phyloP scores from a whole-genome alignment of 2,113 vertebrate species.

The Ceyx melanurus region DNA sequence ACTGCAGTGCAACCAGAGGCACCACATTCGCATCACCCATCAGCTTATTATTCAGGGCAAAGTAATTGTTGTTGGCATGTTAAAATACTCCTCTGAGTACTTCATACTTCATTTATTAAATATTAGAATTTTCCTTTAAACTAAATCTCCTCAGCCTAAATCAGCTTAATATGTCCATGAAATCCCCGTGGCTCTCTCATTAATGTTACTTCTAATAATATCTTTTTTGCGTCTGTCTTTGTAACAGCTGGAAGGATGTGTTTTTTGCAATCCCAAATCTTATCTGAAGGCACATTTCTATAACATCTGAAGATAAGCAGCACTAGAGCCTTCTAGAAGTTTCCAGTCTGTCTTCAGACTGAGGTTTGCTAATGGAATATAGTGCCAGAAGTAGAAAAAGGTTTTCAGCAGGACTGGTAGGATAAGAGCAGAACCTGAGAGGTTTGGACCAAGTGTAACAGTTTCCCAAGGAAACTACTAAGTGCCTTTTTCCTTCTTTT shows the following conservation, averaged over 20 bases:
- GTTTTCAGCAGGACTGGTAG: background rate
- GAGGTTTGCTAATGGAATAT: background rate
- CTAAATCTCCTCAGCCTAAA: background rate
- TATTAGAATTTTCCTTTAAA: background rate
- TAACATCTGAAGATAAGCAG: background rate
- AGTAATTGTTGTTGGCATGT: background rate
- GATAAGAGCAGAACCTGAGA: background rate
- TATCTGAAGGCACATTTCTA: background rate
- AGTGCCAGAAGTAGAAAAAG: background rate
- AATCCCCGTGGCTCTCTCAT: background rate
- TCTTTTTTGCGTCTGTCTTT: background rate
- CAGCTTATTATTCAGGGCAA: conserved; percentile 4
- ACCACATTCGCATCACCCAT: background rate
- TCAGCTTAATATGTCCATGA: background rate
- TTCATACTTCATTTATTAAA: background rate
- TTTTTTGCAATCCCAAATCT: background rate
- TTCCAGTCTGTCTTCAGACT: background rate
- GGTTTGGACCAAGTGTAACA: background rate
- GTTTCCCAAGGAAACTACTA: background rate
- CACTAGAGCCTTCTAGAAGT: background rate
- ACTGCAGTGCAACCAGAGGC: background rate
- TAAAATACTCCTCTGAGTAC: background rate
- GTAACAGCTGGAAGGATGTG: background rate
- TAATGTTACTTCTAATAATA: background rate
- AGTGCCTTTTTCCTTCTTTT: background rate